Percentiles rank a stretch among this genome's conserved stretches.
Evolutionary conservation across 2,113 vertebrate genomes (phyloP).

Genomic region (Sarotherodon lohbergeri): DNA sequence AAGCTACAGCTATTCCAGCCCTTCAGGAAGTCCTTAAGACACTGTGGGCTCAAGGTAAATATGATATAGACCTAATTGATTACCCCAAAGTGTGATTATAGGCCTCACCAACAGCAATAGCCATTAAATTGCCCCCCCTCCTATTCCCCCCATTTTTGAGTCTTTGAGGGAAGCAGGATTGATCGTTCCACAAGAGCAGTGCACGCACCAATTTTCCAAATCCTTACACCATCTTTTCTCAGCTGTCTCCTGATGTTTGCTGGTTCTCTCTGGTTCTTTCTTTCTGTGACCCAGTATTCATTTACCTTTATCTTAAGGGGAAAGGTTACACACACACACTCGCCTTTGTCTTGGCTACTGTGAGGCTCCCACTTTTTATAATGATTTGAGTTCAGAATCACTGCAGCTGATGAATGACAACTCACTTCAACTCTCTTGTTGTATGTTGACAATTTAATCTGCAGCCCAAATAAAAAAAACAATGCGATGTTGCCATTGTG

Average conservation of each 20-base stretch:
- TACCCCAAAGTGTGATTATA: not conserved
- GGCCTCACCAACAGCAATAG: not conserved
- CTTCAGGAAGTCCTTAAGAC: not conserved
- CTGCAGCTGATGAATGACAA: not conserved
- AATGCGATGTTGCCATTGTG: not conserved
- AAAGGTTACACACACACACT: fast-evolving
- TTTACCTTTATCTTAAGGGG: not conserved
- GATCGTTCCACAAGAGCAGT: too few species aligned
- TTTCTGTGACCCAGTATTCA: not conserved
- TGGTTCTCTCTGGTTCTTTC: not conserved
- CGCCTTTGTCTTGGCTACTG: not conserved
- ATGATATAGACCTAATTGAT: not conserved
- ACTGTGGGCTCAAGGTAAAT: not conserved
- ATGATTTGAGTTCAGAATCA: not conserved
- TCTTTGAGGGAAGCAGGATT: not conserved
- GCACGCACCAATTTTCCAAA: not conserved
- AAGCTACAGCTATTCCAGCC: not conserved
- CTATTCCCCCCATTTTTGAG: not conserved
- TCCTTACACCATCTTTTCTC: not conserved
- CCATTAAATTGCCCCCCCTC: not conserved
- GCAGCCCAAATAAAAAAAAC: not conserved
- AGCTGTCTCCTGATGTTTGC: not conserved
- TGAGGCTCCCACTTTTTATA: fast-evolving
- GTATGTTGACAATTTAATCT: not conserved
- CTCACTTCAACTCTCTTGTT: not conserved